Base-by-base conservation (phyloP, 2,113 vertebrate genomes). In the Thymallus thymallus region DNA sequence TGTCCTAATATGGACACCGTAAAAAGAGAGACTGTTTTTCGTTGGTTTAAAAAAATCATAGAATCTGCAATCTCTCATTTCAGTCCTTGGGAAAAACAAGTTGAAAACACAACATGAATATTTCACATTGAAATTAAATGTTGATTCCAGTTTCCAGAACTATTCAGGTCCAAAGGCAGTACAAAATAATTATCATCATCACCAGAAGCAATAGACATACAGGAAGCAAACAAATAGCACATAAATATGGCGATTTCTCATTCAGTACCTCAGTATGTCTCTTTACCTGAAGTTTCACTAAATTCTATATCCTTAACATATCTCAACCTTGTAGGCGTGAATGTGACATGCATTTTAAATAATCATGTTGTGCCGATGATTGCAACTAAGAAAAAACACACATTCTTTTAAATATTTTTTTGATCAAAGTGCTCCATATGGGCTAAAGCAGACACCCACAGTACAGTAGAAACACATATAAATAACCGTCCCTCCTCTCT, bases 101-200 rank as follows among this genome's bases (percentile, higher is more conserved):
- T n/a, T 60, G 9, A 9, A 16, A 45, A 68, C 16, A 45, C 66
- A 20, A 30, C 6, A 32, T 24, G 6, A 4, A 24, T 68, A 16
- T 46, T 45, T 23, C 32, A 45, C 32, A 24, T 23, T n/a, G 35
- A 68, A 45, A 24, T 26, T 0, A 63, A 16, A 24, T 68, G 35
- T 7, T 26, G 41, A n/a, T 35, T 45, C n/a, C 20, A 46, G 56
- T 60, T 22, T 60, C 3, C 48, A 1, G 48, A 51, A 51, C 48
- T 18, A 60, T n/a, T 60, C 6, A n/a, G 56, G 30, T 86, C 69
- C 30, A 85, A 86, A 76, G 82, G 77, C 82, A 87, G 76, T 87
- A 85, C 82, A 87, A 91, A 88, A 86, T 84, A 86, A 77, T 84
- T 73, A 88, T 85, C 80, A 3, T 70, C 48, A 67, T 76, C 82